These are phyloP conservation scores for Erinaceus europaeus DNA, from an alignment of 2,113 vertebrate genomes.

Conservation along the genomic window DNA sequence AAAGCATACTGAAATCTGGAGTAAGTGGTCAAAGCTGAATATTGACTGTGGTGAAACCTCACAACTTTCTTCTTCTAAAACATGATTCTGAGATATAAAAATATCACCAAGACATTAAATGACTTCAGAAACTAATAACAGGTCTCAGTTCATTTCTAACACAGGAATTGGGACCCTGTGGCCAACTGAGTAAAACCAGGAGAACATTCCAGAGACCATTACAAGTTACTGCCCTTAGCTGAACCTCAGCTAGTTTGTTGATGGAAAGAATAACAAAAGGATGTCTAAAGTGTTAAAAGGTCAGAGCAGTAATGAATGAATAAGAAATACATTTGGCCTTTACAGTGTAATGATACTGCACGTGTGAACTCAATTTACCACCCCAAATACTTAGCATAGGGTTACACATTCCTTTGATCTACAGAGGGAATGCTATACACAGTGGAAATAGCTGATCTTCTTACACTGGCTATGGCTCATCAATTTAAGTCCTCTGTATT, in stretches of 20 bases:
- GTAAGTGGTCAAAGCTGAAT: not conserved
- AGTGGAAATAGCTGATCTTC: constrained; percentile 40
- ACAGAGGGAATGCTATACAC: constrained; percentile 47
- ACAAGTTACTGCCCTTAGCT: constrained; percentile 42
- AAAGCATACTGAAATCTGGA: not conserved
- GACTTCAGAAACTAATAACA: not conserved
- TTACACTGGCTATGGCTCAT: constrained; percentile 13
- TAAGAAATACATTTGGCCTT: constrained; percentile 48
- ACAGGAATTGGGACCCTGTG: not conserved
- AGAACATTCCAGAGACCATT: constrained; percentile 23
- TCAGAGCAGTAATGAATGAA: constrained; percentile 53
- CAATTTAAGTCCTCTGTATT: constrained; percentile 28
- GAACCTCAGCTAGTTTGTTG: constrained; percentile 49
- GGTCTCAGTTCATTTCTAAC: not conserved
- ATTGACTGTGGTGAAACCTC: not conserved
- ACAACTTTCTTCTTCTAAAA: not conserved
- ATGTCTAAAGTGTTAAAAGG: constrained; percentile 57
- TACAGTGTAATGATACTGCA: constrained; percentile 16
- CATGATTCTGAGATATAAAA: not conserved
- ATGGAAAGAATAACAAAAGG: constrained; percentile 58
- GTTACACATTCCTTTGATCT: constrained; percentile 58
- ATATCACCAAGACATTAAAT: not conserved
- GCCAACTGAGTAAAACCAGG: constrained; percentile 11
- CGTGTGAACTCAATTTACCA: constrained; percentile 39
- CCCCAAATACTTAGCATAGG: not conserved